Evolutionary conservation across 1,140 invertebrate genomes (phyloP).

Genomic region (Meloidogyne exigua): DNA sequence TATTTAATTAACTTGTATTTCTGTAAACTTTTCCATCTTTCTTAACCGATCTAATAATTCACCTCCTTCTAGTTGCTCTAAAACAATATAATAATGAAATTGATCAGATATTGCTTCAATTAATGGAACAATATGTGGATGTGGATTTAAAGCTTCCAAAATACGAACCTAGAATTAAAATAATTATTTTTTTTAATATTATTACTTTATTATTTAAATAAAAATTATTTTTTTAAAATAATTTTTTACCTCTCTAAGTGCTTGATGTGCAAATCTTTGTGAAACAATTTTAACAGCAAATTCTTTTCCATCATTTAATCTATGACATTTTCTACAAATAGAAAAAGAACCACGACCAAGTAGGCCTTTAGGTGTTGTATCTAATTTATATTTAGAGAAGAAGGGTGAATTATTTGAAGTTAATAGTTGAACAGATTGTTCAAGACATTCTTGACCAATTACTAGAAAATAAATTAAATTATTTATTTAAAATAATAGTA

Average conservation of each 20-base stretch:
- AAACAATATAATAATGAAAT: slow-evolving; percentile 65
- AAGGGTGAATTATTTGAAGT: slow-evolving; percentile 76
- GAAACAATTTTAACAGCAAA: slow-evolving; percentile 89
- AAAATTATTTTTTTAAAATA: too few relatives aligned
- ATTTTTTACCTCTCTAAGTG: slow-evolving; percentile 73
- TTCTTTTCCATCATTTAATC: slow-evolving; percentile 72
- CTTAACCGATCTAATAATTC: slow-evolving; percentile 77
- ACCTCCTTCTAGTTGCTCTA: slow-evolving; percentile 79
- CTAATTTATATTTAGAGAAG: slow-evolving; percentile 79
- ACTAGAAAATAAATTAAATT: slow-evolving; percentile 57
- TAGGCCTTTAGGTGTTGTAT: slow-evolving; percentile 70
- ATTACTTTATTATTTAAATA: neutral
- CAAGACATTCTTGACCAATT: slow-evolving; percentile 70
- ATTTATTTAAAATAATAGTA: neutral
- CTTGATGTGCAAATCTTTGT: slow-evolving; percentile 72
- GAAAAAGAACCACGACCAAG: slow-evolving; percentile 84
- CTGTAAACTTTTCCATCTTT: slow-evolving; percentile 72
- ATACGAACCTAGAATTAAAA: slow-evolving; percentile 60
- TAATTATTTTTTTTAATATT: neutral
- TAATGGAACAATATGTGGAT: slow-evolving; percentile 82
- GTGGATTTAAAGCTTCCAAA: slow-evolving; percentile 78
- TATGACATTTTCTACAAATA: slow-evolving; percentile 79
- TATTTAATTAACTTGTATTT: slow-evolving; percentile 68
- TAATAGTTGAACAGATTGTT: slow-evolving; percentile 49
- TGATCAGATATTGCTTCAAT: slow-evolving; percentile 79